Percentiles rank a stretch among this genome's conserved stretches.
Conservation (phyloP, 2,113 vertebrate species). For the Climacteris rufus region DNA sequence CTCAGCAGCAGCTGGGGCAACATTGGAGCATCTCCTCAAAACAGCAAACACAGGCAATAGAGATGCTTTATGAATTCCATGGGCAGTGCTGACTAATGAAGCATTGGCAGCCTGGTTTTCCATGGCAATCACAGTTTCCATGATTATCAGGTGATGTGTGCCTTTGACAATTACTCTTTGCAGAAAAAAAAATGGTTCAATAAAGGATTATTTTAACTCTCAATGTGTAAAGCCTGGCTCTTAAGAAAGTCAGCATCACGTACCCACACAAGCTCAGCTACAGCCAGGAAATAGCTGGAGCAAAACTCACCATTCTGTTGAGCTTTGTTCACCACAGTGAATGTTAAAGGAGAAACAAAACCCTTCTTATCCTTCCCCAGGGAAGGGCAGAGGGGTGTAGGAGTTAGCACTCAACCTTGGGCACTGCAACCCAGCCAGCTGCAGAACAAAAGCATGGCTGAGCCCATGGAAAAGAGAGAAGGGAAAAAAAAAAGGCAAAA, state of each 20-base stretch:
- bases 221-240: neutral
- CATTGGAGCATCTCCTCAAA: neutral
- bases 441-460: neutral
- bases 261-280: neutral
- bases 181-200: neutral
- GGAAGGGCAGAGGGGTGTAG: neutral
- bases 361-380: neutral
- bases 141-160: neutral
- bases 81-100: neutral
- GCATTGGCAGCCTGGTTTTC: neutral
- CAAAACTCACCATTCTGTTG: neutral
- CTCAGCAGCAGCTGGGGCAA: neutral
- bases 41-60: neutral
- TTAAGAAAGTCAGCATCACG: neutral
- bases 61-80: neutral
- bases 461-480: neutral
- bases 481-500: neutral
- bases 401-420: neutral
- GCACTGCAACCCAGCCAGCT: neutral
- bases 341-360: neutral
- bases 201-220: neutral
- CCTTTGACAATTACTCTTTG: neutral
- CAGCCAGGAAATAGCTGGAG: neutral
- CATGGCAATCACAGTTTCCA: neutral
- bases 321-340: neutral